Conservation (phyloP, 1,140 invertebrate genomes). For the Zaprionus vittiger region DNA sequence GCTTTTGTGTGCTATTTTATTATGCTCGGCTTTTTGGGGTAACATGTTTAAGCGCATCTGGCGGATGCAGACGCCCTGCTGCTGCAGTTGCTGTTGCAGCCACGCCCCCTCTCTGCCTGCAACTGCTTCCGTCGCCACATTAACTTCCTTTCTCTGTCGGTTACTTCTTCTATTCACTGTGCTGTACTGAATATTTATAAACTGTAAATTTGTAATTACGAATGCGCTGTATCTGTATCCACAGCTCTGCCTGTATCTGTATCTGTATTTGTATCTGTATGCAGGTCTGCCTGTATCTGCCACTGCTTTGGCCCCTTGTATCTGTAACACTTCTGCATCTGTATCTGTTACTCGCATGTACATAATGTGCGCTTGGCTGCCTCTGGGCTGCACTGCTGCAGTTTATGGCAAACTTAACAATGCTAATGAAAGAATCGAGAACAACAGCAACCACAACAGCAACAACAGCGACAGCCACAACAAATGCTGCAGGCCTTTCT, state of each 20-base stretch:
- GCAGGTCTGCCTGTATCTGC: conserved; percentile 15
- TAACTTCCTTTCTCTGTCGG: conserved; percentile 26
- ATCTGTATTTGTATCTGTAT: conserved; percentile 40
- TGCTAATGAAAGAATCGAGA: conserved; percentile 29
- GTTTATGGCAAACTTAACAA: conserved; percentile 41
- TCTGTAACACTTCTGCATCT: conserved; percentile 40
- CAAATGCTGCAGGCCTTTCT: conserved; percentile 7
- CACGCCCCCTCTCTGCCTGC: not conserved
- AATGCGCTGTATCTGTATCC: conserved; percentile 13
- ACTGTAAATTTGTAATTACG: conserved; percentile 49
- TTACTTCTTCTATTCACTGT: conserved; percentile 34
- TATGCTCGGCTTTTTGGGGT: conserved; percentile 44
- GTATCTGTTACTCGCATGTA: conserved; percentile 43
- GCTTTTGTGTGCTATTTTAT: conserved; percentile 35
- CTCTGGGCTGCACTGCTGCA: conserved; percentile 16
- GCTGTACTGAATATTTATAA: conserved; percentile 55
- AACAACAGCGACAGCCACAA: not conserved
- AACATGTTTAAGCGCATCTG: conserved; percentile 44
- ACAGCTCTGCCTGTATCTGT: not conserved
- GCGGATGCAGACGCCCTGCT: conserved; percentile 31
- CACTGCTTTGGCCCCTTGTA: conserved; percentile 31
- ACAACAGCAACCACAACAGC: not conserved
- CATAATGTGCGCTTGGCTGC: conserved; percentile 71
- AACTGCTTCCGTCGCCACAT: conserved; percentile 18
- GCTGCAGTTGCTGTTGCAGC: not conserved